Conservation (phyloP, 2,888 invertebrate genomes). For the Bursaphelenchus okinawaensis region DNA sequence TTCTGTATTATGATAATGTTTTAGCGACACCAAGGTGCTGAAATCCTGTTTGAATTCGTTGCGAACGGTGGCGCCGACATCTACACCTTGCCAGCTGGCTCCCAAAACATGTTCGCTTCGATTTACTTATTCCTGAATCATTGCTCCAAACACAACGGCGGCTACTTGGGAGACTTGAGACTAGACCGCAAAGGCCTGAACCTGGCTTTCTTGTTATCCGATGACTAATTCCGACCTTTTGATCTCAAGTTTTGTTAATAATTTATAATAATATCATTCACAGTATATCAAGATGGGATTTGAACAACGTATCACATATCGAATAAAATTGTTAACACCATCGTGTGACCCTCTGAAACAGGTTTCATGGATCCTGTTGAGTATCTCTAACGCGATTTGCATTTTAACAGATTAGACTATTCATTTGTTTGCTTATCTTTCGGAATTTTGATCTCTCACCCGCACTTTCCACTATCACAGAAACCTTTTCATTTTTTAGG, state of each 20-base stretch:
- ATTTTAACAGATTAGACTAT: background rate
- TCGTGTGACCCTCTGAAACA: background rate
- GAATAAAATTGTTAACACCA: background rate
- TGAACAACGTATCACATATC: too few relatives aligned
- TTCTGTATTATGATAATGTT: background rate
- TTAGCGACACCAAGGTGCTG: background rate
- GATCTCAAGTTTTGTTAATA: background rate
- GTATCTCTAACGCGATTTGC: too few relatives aligned
- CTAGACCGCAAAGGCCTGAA: constrained; percentile 2
- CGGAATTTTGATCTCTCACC: background rate
- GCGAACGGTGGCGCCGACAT: constrained; percentile 5
- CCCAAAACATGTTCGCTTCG: constrained; percentile 1
- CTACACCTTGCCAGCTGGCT: background rate
- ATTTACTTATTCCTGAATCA: background rate
- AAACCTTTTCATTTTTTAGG: background rate
- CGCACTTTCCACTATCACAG: background rate
- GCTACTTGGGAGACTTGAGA: constrained; percentile 7
- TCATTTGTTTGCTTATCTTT: background rate
- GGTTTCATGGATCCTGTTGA: background rate
- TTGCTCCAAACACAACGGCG: background rate
- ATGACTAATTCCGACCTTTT: background rate
- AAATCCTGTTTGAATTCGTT: constrained; percentile 1
- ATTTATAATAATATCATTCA: background rate
- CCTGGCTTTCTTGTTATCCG: background rate
- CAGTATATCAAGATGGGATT: too few relatives aligned